Base-by-base conservation (phyloP, 37 sponge, comb jelly and placozoan genomes). In the Aplysina aerophoba region DNA sequence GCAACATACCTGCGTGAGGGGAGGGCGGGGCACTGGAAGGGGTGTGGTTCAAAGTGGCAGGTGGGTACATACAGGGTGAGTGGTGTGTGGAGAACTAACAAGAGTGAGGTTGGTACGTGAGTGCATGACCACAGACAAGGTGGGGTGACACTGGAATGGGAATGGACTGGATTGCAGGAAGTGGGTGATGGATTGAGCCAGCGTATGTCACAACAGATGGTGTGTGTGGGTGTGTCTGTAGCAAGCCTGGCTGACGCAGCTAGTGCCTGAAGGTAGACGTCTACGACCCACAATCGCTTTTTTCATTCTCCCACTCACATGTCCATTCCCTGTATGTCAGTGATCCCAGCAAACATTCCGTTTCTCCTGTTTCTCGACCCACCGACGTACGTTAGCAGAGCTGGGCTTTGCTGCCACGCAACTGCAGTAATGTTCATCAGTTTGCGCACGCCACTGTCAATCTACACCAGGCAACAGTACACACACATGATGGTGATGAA, bases 261-360 rank as follows among this genome's bases (percentile, higher is more conserved):
- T n/a, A n/a, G n/a, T n/a, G n/a, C n/a, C n/a, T n/a, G n/a, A n/a
- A n/a, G n/a, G n/a, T n/a, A n/a, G n/a, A n/a, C n/a, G n/a, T n/a
- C n/a, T n/a, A n/a, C n/a, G n/a, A n/a, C n/a, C n/a, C n/a, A n/a
- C n/a, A n/a, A n/a, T n/a, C n/a, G n/a, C n/a, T n/a, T n/a, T n/a
- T n/a, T n/a, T 13, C 27, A 13, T 11, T 4, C 5, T 73, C 35
- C 8, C 15, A 37, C 90, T 36, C 64, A 90, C 91, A 90, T 90
- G 87, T 90, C 91, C 91, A 90, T 90, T 35, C 91, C 91, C 67
- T 90, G 91, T 12, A 90, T 90, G 64, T 90, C 91, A 55, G 91
- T 58, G 15, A 86, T 64, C 11, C 91, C 91, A 12, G 91, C 83
- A 90, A 90, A 90, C 56, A 86, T 82, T 14, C 91, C 91, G 31